Base-by-base conservation (phyloP, 2,888 invertebrate genomes). In the Lasioglossum pauxillum region DNA sequence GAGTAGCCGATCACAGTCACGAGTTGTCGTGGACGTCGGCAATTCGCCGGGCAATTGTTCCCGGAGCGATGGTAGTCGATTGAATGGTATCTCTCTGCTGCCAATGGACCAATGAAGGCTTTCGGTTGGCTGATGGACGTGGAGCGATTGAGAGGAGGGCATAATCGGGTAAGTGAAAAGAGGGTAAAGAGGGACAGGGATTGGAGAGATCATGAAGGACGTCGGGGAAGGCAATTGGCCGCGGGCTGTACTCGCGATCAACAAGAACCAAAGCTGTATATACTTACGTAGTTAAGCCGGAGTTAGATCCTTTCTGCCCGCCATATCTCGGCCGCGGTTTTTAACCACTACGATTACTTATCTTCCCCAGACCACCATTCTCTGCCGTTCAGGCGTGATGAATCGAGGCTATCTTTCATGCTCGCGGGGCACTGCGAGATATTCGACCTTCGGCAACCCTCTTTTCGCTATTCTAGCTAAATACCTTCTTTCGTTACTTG, bases 231-330 rank as follows among this genome's bases (percentile, higher is more conserved):
- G 85, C 77, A 77, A 85, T 85, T 85, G 84, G 85, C 88, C 90
- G 88, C 86, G 84, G 90, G 90, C 88, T 81, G 76, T 75, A 80
- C 88, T 89, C 89, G 89, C 82, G 90, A 92, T 86, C 90, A 92
- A 93, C 92, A 93, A 19, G 67, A 67, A 67, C 67, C 94, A 94
- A 94, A 94, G 94, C 35, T 67, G 67, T 67, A 94, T 93, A 93
- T 94, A 94, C 93, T 93, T 94, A 93, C 92, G 94, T 93, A 93
- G 94, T 94, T 94, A 93, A 92, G 92, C 91, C 92, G 89, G 92
- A 44, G 93, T 92, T 93, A 93, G 93, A 93, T 93, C 91, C 91
- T 88, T 89, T 87, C 89, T 49, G 91, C 91, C 93, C 94, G 94
- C 94, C 94, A 94, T 94, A 92, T 91, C 90, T 91, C 92, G 91